Percentiles rank a stretch among this genome's conserved stretches.
Evolutionary conservation across 2,797 vertebrate genomes (phyloP).

Genomic region (Argentina silus): DNA sequence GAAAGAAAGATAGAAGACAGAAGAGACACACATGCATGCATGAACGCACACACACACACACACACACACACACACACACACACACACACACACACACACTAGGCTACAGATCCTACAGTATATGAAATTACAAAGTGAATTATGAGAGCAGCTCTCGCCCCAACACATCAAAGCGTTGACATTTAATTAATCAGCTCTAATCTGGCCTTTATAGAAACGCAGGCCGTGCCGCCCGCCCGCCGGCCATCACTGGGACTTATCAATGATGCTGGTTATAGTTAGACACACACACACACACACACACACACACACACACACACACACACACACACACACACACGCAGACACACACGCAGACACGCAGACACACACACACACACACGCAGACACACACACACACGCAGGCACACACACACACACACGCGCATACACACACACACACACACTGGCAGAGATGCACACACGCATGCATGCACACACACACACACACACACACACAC

Average conservation of each 20-base stretch:
- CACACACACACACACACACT: background rate
- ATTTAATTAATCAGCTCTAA: conserved; percentile 7
- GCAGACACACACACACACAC: background rate
- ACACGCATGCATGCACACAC: too few species aligned
- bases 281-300: background rate
- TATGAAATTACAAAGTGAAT: background rate
- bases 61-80: background rate
- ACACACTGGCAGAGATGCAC: too few species aligned
- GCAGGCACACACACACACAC: too few species aligned
- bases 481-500: too few species aligned
- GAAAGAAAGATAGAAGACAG: background rate
- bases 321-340: background rate
- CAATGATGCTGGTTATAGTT: background rate
- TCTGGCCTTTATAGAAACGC: conserved; percentile 5
- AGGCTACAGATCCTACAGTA: background rate
- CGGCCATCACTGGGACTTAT: background rate
- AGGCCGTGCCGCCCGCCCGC: background rate
- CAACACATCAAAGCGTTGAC: conserved; percentile 10
- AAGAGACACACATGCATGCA: too few species aligned
- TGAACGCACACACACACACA: background rate
- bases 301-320: conserved; percentile 6
- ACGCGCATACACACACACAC: too few species aligned
- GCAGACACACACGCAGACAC: background rate
- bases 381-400: background rate
- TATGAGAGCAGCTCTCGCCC: background rate